Conservation (phyloP, 2,888 invertebrate genomes). For the Hedychridium roseum region DNA sequence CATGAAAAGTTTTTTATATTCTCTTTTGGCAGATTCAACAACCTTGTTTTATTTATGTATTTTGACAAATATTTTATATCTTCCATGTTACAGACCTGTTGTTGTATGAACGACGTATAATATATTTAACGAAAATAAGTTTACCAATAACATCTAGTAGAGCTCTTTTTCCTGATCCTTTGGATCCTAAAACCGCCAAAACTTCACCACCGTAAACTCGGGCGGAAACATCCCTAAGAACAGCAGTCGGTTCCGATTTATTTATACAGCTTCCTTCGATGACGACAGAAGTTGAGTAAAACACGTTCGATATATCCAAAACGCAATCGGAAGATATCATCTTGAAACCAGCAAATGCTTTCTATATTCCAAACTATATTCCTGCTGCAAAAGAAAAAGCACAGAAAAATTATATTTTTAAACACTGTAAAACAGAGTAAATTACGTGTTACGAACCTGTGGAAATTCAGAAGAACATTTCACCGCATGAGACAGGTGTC, state of each 20-base stretch:
- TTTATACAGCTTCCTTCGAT: constrained; percentile 52
- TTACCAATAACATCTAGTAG: constrained; percentile 85
- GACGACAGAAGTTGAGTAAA: constrained; percentile 69
- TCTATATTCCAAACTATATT: too few relatives aligned
- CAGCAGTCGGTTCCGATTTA: constrained; percentile 67
- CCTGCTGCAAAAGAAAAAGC: too few relatives aligned
- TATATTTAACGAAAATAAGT: neutral
- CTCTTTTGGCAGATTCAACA: neutral
- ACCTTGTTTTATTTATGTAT: neutral
- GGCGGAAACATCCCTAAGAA: constrained; percentile 91
- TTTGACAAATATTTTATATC: too few relatives aligned
- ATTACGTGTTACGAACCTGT: too few relatives aligned
- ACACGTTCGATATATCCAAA: constrained; percentile 87
- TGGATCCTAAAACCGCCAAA: constrained; percentile 90
- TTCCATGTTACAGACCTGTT: too few relatives aligned
- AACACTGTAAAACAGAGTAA: too few relatives aligned
- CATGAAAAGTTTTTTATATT: neutral
- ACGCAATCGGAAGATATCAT: constrained; percentile 87
- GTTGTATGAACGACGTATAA: too few relatives aligned
- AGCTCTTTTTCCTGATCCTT: constrained; percentile 96
- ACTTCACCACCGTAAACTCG: constrained; percentile 93
- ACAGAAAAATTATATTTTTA: too few relatives aligned
- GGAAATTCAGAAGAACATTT: too few relatives aligned
- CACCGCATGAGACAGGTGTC: too few relatives aligned
- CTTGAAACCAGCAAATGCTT: too few relatives aligned